Conservation (phyloP, 2,888 invertebrate species). For the Plusia festucae region DNA sequence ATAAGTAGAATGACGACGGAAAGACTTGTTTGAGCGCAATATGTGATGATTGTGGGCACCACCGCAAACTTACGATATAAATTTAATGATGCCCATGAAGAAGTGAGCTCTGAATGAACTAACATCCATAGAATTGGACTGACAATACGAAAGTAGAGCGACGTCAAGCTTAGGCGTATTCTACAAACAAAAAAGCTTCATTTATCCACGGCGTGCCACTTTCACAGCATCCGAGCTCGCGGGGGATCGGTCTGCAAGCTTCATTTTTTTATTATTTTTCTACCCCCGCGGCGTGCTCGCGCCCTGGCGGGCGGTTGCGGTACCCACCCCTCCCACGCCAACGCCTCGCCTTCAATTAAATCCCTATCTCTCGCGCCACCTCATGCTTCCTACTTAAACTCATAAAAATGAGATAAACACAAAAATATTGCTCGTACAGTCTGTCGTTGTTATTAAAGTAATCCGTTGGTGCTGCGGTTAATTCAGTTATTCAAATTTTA, state of each 20-base stretch:
- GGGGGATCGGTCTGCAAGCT: slow-evolving; percentile 80
- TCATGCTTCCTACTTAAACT: slow-evolving; percentile 85
- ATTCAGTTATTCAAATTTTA: slow-evolving; percentile 64
- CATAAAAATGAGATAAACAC: slow-evolving; percentile 86
- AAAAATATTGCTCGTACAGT: slow-evolving; percentile 82
- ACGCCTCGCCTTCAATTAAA: slow-evolving; percentile 87
- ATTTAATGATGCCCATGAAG: slow-evolving; percentile 77
- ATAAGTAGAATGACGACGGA: background rate
- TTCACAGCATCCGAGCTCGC: slow-evolving; percentile 88
- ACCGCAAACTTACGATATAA: slow-evolving; percentile 66
- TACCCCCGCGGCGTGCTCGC: slow-evolving; percentile 70
- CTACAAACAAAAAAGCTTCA: slow-evolving; percentile 87
- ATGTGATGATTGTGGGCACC: slow-evolving; percentile 62
- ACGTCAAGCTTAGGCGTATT: slow-evolving; percentile 84
- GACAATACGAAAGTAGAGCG: slow-evolving; percentile 86
- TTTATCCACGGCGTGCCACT: slow-evolving; percentile 88
- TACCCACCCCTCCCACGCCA: slow-evolving; percentile 70
- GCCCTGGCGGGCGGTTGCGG: slow-evolving; percentile 72
- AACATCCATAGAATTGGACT: slow-evolving; percentile 84
- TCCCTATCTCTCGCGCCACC: slow-evolving; percentile 84
- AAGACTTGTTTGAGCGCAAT: slow-evolving; percentile 27
- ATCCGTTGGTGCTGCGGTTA: slow-evolving; percentile 66
- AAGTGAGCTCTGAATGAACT: slow-evolving; percentile 78
- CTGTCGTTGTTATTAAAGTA: slow-evolving; percentile 78
- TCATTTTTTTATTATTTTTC: slow-evolving; percentile 86